Percentiles rank a stretch among this genome's conserved stretches.
Evolutionary conservation across 2,113 vertebrate species (phyloP).

Genomic region (Microtus oregoni): DNA sequence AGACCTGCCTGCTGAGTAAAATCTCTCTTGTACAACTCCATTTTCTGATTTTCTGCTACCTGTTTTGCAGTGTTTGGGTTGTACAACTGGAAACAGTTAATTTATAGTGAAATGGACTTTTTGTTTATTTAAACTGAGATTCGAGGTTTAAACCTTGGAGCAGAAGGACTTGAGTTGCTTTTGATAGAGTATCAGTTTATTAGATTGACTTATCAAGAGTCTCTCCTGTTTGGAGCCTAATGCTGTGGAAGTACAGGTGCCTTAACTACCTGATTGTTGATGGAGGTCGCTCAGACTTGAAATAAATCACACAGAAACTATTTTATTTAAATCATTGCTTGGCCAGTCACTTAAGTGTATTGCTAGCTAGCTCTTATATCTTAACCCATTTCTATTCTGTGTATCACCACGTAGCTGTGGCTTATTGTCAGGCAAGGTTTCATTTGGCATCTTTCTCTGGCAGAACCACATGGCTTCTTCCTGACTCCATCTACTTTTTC

Average conservation of each 20-base stretch:
- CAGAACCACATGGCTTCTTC: too few species aligned
- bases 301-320: too few species aligned
- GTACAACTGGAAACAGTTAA: neutral
- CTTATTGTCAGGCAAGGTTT: too few species aligned
- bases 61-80: neutral
- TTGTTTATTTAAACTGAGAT: neutral
- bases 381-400: too few species aligned
- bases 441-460: too few species aligned
- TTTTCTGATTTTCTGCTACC: neutral
- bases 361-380: too few species aligned
- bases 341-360: too few species aligned
- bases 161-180: neutral
- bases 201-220: neutral
- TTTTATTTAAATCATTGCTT: too few species aligned
- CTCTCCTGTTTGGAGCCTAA: neutral
- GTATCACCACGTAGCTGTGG: too few species aligned
- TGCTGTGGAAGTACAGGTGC: neutral
- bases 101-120: neutral
- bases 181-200: neutral
- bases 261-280: neutral
- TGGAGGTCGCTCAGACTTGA: too few species aligned
- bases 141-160: neutral
- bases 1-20: constrained; percentile 2
- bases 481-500: too few species aligned
- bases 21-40: neutral